Evolutionary conservation across 2,797 vertebrate species (phyloP), one percentile per base, ranked within the genome.

Genomic region (Pempheris klunzingeri): DNA sequence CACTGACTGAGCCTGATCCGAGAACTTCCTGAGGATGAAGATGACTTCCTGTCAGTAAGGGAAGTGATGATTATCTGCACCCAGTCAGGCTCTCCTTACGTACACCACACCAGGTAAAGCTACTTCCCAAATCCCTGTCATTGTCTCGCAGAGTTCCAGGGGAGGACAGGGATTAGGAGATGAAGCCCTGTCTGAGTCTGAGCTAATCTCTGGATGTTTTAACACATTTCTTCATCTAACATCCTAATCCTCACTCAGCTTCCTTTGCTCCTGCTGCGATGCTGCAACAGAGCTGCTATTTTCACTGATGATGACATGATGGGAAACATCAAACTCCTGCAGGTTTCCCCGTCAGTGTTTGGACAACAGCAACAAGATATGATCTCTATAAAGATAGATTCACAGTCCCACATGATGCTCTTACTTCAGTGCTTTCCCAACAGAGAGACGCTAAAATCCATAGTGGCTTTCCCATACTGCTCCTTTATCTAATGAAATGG

Each of bases 21-120:
- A 61, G 46, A 61, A 50, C 24, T 14, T 79, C 68, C 87, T 18
- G 57, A 43, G 39, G 71, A 67, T 1, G 4, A 63, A 39, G 71
- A 52, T n/a, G 60, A 83, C 81, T 85, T 91, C 87, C 90, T 87
- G 80, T 83, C 83, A 77, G 83, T 24, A 7, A 39, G 78, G 78
- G 84, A 87, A 77, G 82, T 55, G 77, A 71, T 80, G 80, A 60
- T 74, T 77, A 86, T 89, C 82, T 87, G 64, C 68, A 49, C 41
- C 43, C 54, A 60, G 78, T 36, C 74, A 72, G 74, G 55, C 44
- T 61, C 32, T 57, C 59, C n/a, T n/a, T n/a, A n/a, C 13, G 22
- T n/a, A 20, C 46, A 12, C 15, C 65, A 9, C 65, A 34, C 11
- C 80, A 77, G 78, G 79, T 81, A 41, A 69, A 79, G 76, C 68